Evolutionary conservation across 2,113 vertebrate genomes (phyloP), one percentile per base, ranked within the genome.

Genomic region (Nannobrachium achirus): DNA sequence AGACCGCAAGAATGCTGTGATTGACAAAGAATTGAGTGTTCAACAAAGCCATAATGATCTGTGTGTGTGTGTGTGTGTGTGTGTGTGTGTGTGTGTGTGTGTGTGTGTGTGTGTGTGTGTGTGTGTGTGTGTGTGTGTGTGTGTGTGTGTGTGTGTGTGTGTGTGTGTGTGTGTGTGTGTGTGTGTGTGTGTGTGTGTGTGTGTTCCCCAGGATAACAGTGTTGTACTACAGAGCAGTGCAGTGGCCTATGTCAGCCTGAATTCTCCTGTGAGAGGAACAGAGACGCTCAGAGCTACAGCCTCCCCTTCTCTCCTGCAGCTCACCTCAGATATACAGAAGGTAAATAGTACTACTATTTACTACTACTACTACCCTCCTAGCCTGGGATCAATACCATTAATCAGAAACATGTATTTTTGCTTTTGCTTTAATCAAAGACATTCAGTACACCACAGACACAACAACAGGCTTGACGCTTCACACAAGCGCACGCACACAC

Each of bases 201-300:
- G 16, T 49, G 13, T 41, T 15, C 14, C 11, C 6, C 72, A 98
- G 97, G 94, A 95, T 75, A 93, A 96, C 89, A 89, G 73, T 56
- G 91, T 92, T 2, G 89, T 98, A 77, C 92, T 98, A 16, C 92
- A 94, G 69, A 95, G 85, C 75, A 95, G 94, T 33, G 93, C 76
- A 1, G 95, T 98, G 79, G 94, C 96, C 75, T 98, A 98, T 0
- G 1, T 99, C 51, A 94, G 95, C 63, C 92, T 99, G 8, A 93
- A 95, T 68, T 90, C 83, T 66, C 96, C 97, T 0, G 76, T 98
- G n/a, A 86, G 81, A 73, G 93, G 94, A 8, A 94, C 94, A 2
- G 92, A 91, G 57, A 93, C 87, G 44, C 89, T 97, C 0, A 71
- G 79, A 38, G 90, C 94, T 0, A 74, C 94, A 20, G 92, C 94